These are phyloP conservation scores for Henricia sp. DNA, from an alignment of 53 echinoderm and acorn worm genomes.

Conservation along the genomic window DNA sequence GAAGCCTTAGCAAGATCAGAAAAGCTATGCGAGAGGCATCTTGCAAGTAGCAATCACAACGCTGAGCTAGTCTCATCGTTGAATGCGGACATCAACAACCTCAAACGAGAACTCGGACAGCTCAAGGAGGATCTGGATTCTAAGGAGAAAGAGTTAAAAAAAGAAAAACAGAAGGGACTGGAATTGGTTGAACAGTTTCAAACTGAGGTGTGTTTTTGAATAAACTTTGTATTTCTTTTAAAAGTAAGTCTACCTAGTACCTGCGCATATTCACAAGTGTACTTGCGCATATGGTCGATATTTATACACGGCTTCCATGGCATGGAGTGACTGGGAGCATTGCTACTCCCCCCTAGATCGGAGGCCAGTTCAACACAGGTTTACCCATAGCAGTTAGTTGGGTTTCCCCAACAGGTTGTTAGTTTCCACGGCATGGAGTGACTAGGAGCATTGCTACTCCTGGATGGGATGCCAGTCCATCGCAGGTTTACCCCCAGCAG, in stretches of 20 bases:
- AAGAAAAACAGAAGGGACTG: background rate
- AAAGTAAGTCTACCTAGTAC: background rate
- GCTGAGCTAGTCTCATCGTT: conserved; percentile 4
- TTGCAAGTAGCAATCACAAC: conserved; percentile 31
- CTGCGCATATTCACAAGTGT: no score
- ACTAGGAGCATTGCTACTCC: no score
- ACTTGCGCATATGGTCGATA: no score
- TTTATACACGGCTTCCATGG: no score
- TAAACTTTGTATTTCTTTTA: background rate
- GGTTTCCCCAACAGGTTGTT: no score
- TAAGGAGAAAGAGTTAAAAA: conserved; percentile 14
- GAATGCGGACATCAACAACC: conserved; percentile 10
- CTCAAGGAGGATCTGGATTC: conserved; percentile 33
- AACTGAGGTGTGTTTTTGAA: conserved; percentile 10
- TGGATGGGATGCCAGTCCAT: no score
- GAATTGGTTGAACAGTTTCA: conserved; percentile 1
- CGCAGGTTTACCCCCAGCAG: no score
- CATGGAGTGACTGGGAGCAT: no score
- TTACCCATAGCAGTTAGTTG: no score
- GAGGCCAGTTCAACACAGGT: no score
- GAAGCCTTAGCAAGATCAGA: conserved; percentile 40
- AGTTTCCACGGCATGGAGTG: no score
- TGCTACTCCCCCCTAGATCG: no score
- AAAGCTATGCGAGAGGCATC: conserved; percentile 46
- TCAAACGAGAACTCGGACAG: conserved; percentile 14